Evolutionary conservation across 1,140 invertebrate genomes (phyloP).

Genomic region (Drosophila ohnishii): DNA sequence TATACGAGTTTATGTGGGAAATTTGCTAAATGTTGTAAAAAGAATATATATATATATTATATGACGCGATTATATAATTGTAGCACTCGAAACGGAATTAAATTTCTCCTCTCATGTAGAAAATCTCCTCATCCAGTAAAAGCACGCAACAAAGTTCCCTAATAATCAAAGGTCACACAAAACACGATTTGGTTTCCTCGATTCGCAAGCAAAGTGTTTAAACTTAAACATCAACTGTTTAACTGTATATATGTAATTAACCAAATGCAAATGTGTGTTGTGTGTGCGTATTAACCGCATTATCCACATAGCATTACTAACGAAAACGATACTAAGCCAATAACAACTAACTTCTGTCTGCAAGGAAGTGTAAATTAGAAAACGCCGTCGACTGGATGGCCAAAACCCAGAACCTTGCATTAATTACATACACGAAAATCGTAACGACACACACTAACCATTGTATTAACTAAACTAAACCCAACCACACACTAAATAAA

Average conservation of each 20-base stretch:
- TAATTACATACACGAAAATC: constrained; percentile 48
- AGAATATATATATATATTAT: constrained; percentile 52
- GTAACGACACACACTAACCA: constrained; percentile 59
- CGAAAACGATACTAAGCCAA: constrained; percentile 17
- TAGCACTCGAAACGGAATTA: constrained; percentile 39
- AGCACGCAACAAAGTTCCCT: constrained; percentile 46
- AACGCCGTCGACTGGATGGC: constrained; percentile 18
- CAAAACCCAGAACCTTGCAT: constrained; percentile 29
- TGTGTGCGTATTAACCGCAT: constrained; percentile 42
- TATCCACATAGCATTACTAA: constrained; percentile 26
- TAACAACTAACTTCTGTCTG: constrained; percentile 25
- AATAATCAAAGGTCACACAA: constrained; percentile 4
- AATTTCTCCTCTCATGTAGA: constrained; percentile 41
- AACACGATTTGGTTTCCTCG: constrained; percentile 47
- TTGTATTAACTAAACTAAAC: constrained; percentile 70
- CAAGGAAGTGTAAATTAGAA: constrained; percentile 58
- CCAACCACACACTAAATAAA: constrained; percentile 41
- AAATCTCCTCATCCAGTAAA: constrained; percentile 44
- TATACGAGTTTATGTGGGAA: constrained; percentile 46
- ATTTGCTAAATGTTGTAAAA: constrained; percentile 74
- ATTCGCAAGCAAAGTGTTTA: constrained; percentile 20
- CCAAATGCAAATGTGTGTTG: constrained; percentile 27
- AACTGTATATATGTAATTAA: constrained; percentile 79
- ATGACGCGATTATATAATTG: constrained; percentile 47
- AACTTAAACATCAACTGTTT: constrained; percentile 34